A percentile compares a stretch with the other conserved stretches of the same genome.
These are phyloP conservation scores for Euura saliciscinereae DNA, from an alignment of 1,140 invertebrate species.

Conservation along the genomic window DNA sequence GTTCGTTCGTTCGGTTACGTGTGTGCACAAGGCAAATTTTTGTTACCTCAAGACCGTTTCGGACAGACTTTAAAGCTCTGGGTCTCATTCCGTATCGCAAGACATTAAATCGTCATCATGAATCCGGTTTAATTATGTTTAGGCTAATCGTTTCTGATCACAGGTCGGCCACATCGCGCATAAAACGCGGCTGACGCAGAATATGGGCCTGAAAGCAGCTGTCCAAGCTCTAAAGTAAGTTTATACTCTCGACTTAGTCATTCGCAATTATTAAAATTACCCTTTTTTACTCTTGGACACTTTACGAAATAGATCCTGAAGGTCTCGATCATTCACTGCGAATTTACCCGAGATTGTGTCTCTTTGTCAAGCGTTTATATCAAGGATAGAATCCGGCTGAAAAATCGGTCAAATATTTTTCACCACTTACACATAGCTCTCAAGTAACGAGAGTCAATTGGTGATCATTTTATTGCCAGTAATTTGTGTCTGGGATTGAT, in stretches of 20 bases:
- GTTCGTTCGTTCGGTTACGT: conserved; percentile 7
- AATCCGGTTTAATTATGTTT: conserved; percentile 10
- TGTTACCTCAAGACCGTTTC: not conserved
- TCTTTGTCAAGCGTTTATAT: no score
- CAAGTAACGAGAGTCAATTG: no score
- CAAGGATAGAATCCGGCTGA: conserved; percentile 1
- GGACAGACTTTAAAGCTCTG: not conserved
- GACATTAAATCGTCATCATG: conserved; percentile 20
- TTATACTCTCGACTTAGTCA: conserved; percentile 8
- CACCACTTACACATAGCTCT: no score
- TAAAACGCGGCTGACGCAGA: conserved; percentile 39
- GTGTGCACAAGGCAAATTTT: not conserved
- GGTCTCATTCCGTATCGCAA: conserved; percentile 8
- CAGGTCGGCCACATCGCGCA: conserved; percentile 23
- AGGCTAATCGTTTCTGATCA: conserved; percentile 10
- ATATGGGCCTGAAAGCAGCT: conserved; percentile 74
- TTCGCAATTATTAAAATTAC: conserved; percentile 9
- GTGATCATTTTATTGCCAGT: no score
- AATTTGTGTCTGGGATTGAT: no score
- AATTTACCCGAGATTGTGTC: no score
- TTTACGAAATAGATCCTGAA: no score
- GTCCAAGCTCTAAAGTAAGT: conserved; percentile 73
- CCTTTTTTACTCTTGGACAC: no score
- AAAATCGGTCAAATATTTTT: conserved; percentile 2
- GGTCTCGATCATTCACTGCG: no score